Base-by-base conservation (phyloP, 1,140 invertebrate species). In the Bombus balteatus region DNA sequence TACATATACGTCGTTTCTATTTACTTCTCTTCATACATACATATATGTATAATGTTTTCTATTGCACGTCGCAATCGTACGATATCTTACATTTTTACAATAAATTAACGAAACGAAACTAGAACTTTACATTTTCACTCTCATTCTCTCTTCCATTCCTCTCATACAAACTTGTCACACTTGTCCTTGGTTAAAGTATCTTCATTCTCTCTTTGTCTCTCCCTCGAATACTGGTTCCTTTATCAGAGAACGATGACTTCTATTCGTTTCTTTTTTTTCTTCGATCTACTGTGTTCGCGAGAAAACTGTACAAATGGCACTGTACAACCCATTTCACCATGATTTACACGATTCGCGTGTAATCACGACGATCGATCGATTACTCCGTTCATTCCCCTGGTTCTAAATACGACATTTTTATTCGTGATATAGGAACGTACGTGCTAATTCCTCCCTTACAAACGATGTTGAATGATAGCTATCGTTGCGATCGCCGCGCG, bases 61-160 rank as follows among this genome's bases (percentile, higher is more conserved):
- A 95, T 94, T 95, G 94, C 94, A 95, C 94, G 85, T 93, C 74
- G 93, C 93, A 95, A 94, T 94, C 90, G 80, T 85, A 87, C 89
- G 85, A 85, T 94, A 93, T 94, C 88, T 94, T 94, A 94, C 93
- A 94, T 92, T 94, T 94, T 94, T 94, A 95, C 94, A 94, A 94
- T 94, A 94, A 94, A 94, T 94, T 94, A 94, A 92, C 84, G 86
- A 84, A 85, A 85, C 78, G 92, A 91, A 91, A 78, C 81, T 80
- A 85, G 73, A 37, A 71, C 12, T 62, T 83, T 34, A 28, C 57
- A 53, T 22, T 34, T 43, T 81, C 39, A 4, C 57, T 34, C 39
- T 66, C 66, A 76, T 18, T 79, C 76, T 59, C 37, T 66, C 79
- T 25, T 28, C 18, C 10, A 47, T 66, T 47, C 15, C 39, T 39